A percentile compares a stretch with the other conserved stretches of the same genome.
These are phyloP conservation scores for Noctilio leporinus DNA, from an alignment of 2,113 vertebrate species.

Conservation along the genomic window DNA sequence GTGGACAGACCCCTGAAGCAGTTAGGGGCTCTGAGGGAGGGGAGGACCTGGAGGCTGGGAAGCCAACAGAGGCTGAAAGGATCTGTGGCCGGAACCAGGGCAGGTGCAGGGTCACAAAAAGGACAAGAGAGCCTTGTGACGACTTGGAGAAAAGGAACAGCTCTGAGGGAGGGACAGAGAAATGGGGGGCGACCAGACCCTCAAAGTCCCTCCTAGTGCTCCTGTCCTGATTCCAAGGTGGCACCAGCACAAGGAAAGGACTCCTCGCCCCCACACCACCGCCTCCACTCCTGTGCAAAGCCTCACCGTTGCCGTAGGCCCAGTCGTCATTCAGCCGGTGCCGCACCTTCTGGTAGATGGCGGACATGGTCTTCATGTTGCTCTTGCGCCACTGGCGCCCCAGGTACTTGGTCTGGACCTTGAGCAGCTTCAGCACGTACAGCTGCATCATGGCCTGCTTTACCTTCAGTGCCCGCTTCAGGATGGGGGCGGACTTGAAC, in stretches of 20 bases:
- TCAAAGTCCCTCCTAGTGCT: background rate
- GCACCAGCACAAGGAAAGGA: background rate
- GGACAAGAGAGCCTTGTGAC: background rate
- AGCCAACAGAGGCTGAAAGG: background rate
- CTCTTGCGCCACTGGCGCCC: conserved; percentile 99
- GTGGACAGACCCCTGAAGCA: background rate
- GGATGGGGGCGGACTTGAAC: conserved; percentile 98
- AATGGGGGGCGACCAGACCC: background rate
- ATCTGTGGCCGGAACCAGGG: background rate
- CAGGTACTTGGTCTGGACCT: conserved; percentile 97
- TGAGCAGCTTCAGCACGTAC: conserved; percentile 96
- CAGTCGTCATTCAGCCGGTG: conserved; percentile 98
- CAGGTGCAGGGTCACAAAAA: background rate
- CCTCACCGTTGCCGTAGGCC: conserved; percentile 94
- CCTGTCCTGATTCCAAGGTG: background rate
- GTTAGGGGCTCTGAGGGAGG: background rate
- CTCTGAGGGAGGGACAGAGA: background rate
- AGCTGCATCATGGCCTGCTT: conserved; percentile 99
- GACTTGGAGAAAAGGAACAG: background rate
- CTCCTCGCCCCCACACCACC: fast-evolving
- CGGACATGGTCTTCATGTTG: conserved; percentile 99
- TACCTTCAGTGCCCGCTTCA: conserved; percentile 97
- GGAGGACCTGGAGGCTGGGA: background rate
- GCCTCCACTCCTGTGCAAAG: fast-evolving
- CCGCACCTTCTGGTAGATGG: conserved; percentile 98